These are phyloP conservation scores for Callocephalon fimbriatum DNA, from an alignment of 2,113 vertebrate species.

Conservation along the genomic window DNA sequence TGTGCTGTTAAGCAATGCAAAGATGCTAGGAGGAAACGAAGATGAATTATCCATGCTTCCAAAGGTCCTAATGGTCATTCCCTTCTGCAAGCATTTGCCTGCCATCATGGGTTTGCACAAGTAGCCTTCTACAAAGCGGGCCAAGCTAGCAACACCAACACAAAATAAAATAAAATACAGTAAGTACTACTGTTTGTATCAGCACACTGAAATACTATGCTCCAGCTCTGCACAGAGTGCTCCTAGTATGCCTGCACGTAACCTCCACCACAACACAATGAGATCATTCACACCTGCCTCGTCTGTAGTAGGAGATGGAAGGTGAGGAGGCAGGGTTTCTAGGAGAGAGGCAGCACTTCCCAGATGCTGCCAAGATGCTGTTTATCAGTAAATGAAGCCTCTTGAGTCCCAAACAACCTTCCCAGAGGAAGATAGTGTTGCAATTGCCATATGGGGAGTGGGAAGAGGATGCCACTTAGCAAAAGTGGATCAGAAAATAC, in stretches of 20 bases:
- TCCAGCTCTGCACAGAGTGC: background rate
- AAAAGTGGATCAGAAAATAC: slow-evolving; percentile 78
- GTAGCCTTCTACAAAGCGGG: background rate
- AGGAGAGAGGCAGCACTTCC: slow-evolving; percentile 61
- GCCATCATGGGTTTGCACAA: background rate
- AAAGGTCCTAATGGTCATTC: background rate
- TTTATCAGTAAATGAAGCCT: slow-evolving; percentile 74
- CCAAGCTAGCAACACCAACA: background rate
- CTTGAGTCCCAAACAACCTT: slow-evolving; percentile 73
- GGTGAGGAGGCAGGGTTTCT: slow-evolving; percentile 53
- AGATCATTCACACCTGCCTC: slow-evolving; percentile 65
- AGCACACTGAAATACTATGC: slow-evolving; percentile 39
- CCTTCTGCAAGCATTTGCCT: background rate
- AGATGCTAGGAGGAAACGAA: background rate
- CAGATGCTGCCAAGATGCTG: slow-evolving; percentile 77
- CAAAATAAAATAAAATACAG: background rate
- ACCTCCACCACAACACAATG: slow-evolving; percentile 49
- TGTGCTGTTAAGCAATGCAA: background rate
- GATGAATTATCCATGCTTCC: background rate
- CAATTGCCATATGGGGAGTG: slow-evolving; percentile 80
- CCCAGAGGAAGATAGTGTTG: slow-evolving; percentile 68
- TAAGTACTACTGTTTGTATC: background rate
- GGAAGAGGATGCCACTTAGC: slow-evolving; percentile 77
- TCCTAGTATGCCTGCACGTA: slow-evolving; percentile 29
- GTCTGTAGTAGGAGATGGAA: slow-evolving; percentile 53